Evolutionary conservation across 1,140 invertebrate species (phyloP).

Genomic region (Ruditapes philippinarum): DNA sequence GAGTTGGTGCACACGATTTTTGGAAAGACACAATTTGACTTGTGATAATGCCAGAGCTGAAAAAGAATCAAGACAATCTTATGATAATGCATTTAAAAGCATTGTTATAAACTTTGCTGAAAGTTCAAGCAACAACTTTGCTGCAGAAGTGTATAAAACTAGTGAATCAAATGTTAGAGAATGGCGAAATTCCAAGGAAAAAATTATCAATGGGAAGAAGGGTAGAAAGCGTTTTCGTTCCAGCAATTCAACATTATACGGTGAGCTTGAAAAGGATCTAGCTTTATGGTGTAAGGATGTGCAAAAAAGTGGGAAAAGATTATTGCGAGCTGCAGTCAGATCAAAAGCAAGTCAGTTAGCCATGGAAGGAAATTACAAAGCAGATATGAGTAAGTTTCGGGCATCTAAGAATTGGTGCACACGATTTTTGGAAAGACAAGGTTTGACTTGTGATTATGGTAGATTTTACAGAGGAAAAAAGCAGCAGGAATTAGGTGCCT

Average conservation of each 20-base stretch:
- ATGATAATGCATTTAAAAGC: slow-evolving; percentile 17
- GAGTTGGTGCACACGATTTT: background rate
- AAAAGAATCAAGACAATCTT: no score
- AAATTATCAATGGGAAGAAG: background rate
- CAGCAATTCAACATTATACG: background rate
- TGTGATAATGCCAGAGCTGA: no score
- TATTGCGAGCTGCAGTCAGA: background rate
- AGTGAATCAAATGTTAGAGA: background rate
- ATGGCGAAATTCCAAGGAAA: background rate
- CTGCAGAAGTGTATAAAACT: background rate
- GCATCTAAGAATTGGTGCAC: background rate
- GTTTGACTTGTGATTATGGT: no score
- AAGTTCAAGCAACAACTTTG: background rate
- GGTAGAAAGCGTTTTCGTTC: background rate
- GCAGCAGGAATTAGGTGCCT: no score
- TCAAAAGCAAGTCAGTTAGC: background rate
- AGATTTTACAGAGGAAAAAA: no score
- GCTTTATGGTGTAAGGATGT: background rate
- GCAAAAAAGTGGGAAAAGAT: no score
- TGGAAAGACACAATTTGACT: background rate
- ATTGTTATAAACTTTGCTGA: slow-evolving; percentile 4
- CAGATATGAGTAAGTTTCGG: background rate
- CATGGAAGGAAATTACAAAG: background rate
- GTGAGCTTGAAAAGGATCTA: background rate
- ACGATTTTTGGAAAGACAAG: background rate